These are phyloP conservation scores for Zaprionus kolodkinae DNA, from an alignment of 1,140 invertebrate species.

Conservation along the genomic window DNA sequence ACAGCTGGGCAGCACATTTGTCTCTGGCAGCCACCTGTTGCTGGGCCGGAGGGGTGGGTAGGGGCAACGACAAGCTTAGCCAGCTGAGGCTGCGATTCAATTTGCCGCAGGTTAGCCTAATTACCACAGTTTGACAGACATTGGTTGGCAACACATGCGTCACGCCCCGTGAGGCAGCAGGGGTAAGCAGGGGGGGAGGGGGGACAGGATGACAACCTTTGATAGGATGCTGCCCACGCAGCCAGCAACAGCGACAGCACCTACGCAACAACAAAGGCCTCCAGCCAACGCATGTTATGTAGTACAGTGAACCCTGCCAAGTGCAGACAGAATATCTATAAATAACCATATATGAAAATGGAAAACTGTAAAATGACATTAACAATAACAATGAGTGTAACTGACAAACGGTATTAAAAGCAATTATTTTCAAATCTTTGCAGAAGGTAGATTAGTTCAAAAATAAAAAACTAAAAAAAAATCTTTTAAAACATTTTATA, in stretches of 20 bases:
- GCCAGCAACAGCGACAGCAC: constrained; percentile 24
- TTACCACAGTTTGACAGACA: constrained; percentile 23
- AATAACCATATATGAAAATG: not conserved
- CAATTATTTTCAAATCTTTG: no score
- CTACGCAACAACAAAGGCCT: constrained; percentile 30
- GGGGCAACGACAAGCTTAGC: not conserved
- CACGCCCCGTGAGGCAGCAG: not conserved
- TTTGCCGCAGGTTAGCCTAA: constrained; percentile 2
- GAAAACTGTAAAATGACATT: constrained; percentile 2
- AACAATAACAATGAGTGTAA: not conserved
- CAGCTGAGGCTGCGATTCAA: constrained; percentile 18
- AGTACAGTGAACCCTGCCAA: constrained; percentile 4
- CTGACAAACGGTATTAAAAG: not conserved
- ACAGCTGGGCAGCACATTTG: not conserved
- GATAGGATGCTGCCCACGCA: constrained; percentile 27
- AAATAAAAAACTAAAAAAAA: no score
- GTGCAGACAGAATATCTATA: not conserved
- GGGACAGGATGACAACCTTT: constrained; percentile 4
- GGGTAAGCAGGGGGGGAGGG: not conserved
- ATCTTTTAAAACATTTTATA: no score
- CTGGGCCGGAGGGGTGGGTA: not conserved
- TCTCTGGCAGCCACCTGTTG: constrained; percentile 24
- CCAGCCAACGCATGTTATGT: not conserved
- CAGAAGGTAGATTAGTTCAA: no score
- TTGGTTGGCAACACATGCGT: not conserved